A percentile compares a stretch with the other conserved stretches of the same genome.
Conservation (phyloP, 2,113 vertebrate species). For the Smithornis capensis region DNA sequence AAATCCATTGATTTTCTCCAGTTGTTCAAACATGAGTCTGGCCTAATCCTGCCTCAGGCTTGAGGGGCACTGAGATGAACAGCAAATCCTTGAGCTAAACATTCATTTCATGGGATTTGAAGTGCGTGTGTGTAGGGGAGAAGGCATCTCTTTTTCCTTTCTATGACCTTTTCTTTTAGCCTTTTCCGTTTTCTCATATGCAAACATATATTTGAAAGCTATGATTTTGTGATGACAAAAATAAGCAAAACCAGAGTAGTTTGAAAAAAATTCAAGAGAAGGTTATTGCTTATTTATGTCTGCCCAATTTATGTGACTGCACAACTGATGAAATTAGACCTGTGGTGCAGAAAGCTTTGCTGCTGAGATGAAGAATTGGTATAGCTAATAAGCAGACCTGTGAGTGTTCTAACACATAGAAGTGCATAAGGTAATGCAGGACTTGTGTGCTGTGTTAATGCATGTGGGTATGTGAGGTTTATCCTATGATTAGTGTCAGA, state of each 20-base stretch:
- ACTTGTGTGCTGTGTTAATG: neutral
- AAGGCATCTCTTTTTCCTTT: neutral
- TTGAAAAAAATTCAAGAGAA: neutral
- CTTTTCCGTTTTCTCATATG: constrained; percentile 31
- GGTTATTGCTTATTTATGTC: neutral
- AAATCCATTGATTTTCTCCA: constrained; percentile 86
- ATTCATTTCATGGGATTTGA: constrained; percentile 82
- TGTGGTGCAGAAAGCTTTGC: neutral
- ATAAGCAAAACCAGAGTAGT: neutral
- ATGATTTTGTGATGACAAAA: neutral
- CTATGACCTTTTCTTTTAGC: constrained; percentile 56
- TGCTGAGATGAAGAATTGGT: neutral
- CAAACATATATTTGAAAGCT: constrained; percentile 44
- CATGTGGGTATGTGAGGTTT: neutral
- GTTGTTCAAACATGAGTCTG: constrained; percentile 80
- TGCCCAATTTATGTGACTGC: neutral
- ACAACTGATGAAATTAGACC: neutral
- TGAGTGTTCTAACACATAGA: neutral
- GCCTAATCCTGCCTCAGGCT: constrained; percentile 80
- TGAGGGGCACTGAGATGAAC: constrained; percentile 70
- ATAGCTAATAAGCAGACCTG: neutral
- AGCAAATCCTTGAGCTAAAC: constrained; percentile 82
- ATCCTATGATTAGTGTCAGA: constrained; percentile 8
- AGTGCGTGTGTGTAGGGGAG: neutral
- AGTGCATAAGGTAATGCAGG: neutral